phyloP scores from a whole-genome alignment of 1,140 invertebrate genomes.

The Zophobas morio region DNA sequence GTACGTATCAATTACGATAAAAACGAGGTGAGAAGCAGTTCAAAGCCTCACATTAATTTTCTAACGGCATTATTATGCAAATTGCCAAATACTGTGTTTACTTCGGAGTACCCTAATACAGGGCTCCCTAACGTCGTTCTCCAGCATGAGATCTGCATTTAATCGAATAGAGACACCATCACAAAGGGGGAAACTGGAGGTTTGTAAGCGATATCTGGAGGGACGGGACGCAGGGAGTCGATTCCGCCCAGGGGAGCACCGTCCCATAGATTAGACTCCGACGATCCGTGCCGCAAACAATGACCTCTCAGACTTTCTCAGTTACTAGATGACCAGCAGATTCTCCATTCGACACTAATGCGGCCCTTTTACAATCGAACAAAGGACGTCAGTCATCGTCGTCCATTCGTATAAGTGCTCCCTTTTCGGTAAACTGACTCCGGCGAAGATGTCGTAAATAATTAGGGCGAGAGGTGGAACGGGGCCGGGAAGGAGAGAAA shows the following conservation, averaged over 20 bases:
- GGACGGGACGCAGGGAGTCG: background rate
- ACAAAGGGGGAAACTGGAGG: constrained; percentile 20
- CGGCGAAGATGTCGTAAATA: constrained; percentile 26
- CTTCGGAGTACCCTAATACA: background rate
- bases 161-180: constrained; percentile 30
- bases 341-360: constrained; percentile 38
- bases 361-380: constrained; percentile 31
- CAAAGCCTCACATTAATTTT: constrained; percentile 10
- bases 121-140: constrained; percentile 7
- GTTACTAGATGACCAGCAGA: constrained; percentile 36
- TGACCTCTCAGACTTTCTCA: constrained; percentile 38
- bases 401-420: constrained; percentile 16
- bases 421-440: constrained; percentile 28
- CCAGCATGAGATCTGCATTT: constrained; percentile 20
- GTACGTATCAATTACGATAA: constrained; percentile 9
- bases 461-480: constrained; percentile 20
- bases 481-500: background rate
- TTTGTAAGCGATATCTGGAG: constrained; percentile 11
- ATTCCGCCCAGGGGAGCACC: constrained; percentile 7
- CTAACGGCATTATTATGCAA: constrained; percentile 18
- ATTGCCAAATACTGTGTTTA: constrained; percentile 20
- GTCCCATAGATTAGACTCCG: constrained; percentile 34
- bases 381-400: constrained; percentile 29
- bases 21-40: constrained; percentile 11
- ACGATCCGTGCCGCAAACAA: constrained; percentile 36